Evolutionary conservation across 2,797 vertebrate species (phyloP), one percentile per base, ranked within the genome.

Genomic region (Denticeps clupeoides): DNA sequence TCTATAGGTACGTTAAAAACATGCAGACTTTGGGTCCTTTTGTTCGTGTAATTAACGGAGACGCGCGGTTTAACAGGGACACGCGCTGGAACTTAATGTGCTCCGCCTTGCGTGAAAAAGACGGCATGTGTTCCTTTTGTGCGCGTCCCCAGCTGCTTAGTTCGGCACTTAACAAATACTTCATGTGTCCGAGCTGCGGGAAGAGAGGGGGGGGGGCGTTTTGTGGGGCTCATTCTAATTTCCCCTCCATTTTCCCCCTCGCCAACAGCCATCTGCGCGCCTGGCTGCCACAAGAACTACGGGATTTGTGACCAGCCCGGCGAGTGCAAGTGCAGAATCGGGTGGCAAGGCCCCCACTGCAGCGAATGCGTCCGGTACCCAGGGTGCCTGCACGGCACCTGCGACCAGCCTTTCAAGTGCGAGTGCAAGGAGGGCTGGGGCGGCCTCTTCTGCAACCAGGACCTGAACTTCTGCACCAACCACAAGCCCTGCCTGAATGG

Each of bases 391-490:
- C 84, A 87, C 2, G 87, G 87, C 31, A 83, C 82, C 47, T 88
- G 87, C 66, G 58, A 51, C 19, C 74, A 78, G 62, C 85, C 84
- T 0, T 88, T 83, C 78, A 77, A 88, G 64, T 90, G 87, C 71
- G 67, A 74, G 69, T 90, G 87, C 64, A 77, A 73, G 54, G 87
- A 90, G 47, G 87, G 87, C 11, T 90, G 87, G 87, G 87, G 87
- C 0, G 87, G 87, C 2, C 82, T 89, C 44, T 85, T 82, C 72
- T 90, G 87, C 24, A 59, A 87, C 74, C 73, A 86, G 75, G 88
- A 90, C 45, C 75, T 89, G 45, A 89, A 90, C 74, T 90, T 87
- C 74, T 94, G 90, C 74, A 88, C 87, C 57, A 85, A 88, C 68
- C 85, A 89, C 69, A 79, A 64, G 50, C 87, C 88, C 0, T 90